Conservation (phyloP, 2,888 invertebrate genomes). For the Watsonalla binaria region DNA sequence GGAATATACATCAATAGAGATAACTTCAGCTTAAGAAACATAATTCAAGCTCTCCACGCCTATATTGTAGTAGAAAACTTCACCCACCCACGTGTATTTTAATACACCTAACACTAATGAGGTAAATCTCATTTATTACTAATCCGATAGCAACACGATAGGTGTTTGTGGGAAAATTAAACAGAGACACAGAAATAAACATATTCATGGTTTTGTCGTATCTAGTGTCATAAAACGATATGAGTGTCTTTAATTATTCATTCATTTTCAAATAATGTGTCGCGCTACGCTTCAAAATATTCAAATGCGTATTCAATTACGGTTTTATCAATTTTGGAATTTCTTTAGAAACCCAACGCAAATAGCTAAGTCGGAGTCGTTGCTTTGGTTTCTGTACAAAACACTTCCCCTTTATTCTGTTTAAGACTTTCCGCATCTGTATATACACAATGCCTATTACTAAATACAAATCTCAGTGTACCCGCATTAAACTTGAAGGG, state of each 20-base stretch:
- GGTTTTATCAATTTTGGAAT: neutral
- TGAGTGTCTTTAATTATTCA: constrained; percentile 33
- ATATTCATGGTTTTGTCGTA: constrained; percentile 25
- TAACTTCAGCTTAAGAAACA: constrained; percentile 2
- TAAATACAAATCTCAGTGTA: constrained; percentile 1
- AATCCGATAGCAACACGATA: constrained; percentile 40
- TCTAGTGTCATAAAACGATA: constrained; percentile 31
- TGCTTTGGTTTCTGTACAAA: neutral
- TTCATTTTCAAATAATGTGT: constrained; percentile 12
- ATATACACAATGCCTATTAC: neutral
- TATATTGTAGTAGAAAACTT: constrained; percentile 21
- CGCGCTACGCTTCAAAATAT: neutral
- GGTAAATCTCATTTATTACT: constrained; percentile 56
- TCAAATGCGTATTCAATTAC: neutral
- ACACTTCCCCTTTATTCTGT: neutral
- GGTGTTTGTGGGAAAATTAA: constrained; percentile 55
- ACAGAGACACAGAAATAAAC: constrained; percentile 22
- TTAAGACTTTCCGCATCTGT: neutral
- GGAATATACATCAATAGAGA: neutral
- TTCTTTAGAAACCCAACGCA: neutral
- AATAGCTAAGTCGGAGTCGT: no score
- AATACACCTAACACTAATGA: constrained; percentile 46
- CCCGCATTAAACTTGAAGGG: constrained; percentile 47
- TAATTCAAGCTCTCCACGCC: constrained; percentile 1
- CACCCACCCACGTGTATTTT: constrained; percentile 53